Conservation (phyloP, 2,797 vertebrate species). For the Manis crassicaudata region DNA sequence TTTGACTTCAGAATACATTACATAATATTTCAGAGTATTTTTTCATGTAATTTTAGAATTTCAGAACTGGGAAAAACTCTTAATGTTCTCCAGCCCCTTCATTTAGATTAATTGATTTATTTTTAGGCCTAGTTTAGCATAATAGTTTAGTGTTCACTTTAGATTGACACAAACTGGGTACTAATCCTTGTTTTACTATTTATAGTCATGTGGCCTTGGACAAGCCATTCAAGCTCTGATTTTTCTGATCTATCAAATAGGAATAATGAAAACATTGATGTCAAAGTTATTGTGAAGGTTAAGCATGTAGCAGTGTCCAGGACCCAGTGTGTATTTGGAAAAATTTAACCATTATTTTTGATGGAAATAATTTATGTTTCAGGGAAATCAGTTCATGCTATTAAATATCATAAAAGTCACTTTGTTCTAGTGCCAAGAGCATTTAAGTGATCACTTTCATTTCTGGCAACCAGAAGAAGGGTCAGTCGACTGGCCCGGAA, state of each 20-base stretch:
- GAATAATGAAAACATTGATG: fast-evolving
- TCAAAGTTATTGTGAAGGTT: background rate
- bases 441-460: background rate
- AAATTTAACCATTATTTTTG: background rate
- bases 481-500: background rate
- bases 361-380: background rate
- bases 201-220: background rate
- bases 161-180: background rate
- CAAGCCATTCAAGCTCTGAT: background rate
- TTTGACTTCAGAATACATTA: background rate
- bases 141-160: background rate
- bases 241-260: background rate
- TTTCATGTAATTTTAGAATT: conserved; percentile 30
- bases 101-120: conserved; percentile 4
- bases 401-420: background rate
- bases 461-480: background rate
- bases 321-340: background rate
- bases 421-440: background rate
- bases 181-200: background rate
- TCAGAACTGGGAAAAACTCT: background rate
- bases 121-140: background rate
- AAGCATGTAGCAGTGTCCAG: background rate
- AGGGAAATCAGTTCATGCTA: background rate
- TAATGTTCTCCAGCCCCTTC: background rate
- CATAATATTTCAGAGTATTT: background rate